phyloP scores from a whole-genome alignment of 2,888 invertebrate genomes.

The Dusona sp. region DNA sequence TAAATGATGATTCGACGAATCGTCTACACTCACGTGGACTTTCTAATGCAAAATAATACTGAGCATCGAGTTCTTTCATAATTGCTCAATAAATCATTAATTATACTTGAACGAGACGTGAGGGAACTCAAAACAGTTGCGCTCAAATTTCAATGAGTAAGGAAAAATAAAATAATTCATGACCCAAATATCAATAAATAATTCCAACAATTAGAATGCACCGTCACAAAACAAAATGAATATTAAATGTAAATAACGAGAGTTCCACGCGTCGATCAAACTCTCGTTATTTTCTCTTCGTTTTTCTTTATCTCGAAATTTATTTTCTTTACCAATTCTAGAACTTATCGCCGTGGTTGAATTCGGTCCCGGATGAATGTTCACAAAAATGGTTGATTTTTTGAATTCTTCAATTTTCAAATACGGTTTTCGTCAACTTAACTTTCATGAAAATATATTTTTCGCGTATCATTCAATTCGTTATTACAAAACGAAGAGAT shows the following conservation, averaged over 20 bases:
- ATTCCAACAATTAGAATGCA: background rate
- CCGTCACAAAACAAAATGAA: background rate
- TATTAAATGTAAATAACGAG: background rate
- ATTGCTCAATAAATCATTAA: conserved; percentile 20
- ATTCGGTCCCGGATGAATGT: too few species aligned
- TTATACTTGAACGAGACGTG: background rate
- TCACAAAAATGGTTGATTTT: too few species aligned
- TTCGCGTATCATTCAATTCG: too few species aligned
- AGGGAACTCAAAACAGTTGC: conserved; percentile 2
- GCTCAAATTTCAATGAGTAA: conserved; percentile 1
- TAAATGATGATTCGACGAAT: conserved; percentile 7
- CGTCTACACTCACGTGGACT: background rate
- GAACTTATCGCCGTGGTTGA: too few species aligned
- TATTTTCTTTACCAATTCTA: too few species aligned
- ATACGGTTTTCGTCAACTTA: too few species aligned
- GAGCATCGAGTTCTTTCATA: background rate
- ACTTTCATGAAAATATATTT: too few species aligned
- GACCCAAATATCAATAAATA: background rate
- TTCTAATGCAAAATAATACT: conserved; percentile 14
- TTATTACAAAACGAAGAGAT: too few species aligned
- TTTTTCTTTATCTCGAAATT: too few species aligned
- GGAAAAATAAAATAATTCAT: background rate
- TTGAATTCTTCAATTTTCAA: too few species aligned
- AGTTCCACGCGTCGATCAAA: background rate
- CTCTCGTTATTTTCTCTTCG: background rate